Evolutionary conservation across 2,113 vertebrate species (phyloP).

Genomic region (Corythornis madagascariensis): DNA sequence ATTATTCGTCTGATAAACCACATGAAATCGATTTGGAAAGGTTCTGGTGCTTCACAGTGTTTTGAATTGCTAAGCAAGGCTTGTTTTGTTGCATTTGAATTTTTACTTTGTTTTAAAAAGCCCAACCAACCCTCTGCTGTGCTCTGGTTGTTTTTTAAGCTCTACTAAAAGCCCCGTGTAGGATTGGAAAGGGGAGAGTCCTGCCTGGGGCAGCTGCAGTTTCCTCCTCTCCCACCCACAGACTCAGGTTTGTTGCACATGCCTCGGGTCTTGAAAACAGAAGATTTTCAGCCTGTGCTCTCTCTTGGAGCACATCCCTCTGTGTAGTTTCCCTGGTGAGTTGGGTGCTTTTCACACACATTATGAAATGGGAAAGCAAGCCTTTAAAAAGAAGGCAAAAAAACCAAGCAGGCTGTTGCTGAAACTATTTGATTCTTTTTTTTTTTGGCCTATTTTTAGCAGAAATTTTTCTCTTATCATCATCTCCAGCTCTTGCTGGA

Average conservation of each 20-base stretch:
- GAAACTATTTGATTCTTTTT: background rate
- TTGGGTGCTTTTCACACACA: background rate
- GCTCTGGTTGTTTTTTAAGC: background rate
- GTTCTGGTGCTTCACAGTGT: too few species aligned
- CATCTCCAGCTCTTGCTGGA: background rate
- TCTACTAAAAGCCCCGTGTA: background rate
- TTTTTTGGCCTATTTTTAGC: constrained; percentile 1
- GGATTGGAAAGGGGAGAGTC: rapidly evolving
- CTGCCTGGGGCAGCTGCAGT: background rate
- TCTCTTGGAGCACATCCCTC: background rate
- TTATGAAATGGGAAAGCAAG: background rate
- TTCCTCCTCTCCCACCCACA: background rate
- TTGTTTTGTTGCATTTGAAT: background rate
- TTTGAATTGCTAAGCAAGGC: too few species aligned
- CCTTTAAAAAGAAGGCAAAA: background rate
- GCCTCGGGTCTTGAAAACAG: background rate
- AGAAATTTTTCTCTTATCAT: background rate
- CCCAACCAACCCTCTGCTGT: background rate
- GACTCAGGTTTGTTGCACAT: background rate
- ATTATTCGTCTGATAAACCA: too few species aligned
- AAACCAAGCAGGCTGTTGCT: background rate
- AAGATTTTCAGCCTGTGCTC: background rate
- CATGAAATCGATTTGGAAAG: too few species aligned
- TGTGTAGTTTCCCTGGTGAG: background rate
- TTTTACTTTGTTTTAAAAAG: background rate